phyloP scores from a whole-genome alignment of 2,113 vertebrate species.

The Atherinomorus stipes region DNA sequence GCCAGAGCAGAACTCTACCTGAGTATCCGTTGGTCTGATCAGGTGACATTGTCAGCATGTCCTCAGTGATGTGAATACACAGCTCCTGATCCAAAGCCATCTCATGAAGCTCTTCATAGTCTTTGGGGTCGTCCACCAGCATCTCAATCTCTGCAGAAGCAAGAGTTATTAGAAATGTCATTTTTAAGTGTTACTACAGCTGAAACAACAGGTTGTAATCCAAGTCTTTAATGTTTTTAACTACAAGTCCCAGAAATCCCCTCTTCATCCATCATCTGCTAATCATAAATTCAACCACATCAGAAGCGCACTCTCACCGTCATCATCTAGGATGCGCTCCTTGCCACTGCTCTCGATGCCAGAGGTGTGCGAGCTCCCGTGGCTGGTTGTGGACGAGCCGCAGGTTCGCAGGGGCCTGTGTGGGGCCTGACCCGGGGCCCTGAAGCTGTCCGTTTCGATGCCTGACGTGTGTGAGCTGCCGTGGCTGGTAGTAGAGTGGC shows the following conservation, averaged over 20 bases:
- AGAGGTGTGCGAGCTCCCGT: conserved; percentile 95
- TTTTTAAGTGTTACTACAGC: too few species aligned
- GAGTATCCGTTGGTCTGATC: conserved; percentile 92
- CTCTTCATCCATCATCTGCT: too few species aligned
- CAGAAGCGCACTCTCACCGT: conserved; percentile 78
- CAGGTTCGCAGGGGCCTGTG: conserved; percentile 91
- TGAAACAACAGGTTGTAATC: too few species aligned
- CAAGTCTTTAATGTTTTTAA: too few species aligned
- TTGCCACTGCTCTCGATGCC: conserved; percentile 95
- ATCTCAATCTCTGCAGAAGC: conserved; percentile 93
- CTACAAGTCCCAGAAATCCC: too few species aligned
- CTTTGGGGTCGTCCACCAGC: conserved; percentile 97
- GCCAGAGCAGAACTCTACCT: conserved; percentile 76
- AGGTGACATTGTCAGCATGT: conserved; percentile 90
- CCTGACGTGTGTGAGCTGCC: conserved; percentile 98
- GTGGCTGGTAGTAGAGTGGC: conserved; percentile 92
- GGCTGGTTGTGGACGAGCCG: conserved; percentile 95
- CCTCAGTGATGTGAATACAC: conserved; percentile 98
- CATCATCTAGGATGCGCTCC: conserved; percentile 93
- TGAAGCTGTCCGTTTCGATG: conserved; percentile 90
- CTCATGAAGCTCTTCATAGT: conserved; percentile 91
- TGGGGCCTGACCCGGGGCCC: conserved; percentile 74
- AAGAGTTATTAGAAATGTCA: neutral
- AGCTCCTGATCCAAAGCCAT: conserved; percentile 91
- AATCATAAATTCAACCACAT: neutral